Base-by-base conservation (phyloP, 2,888 invertebrate genomes). In the Romanomermis culicivorax region DNA sequence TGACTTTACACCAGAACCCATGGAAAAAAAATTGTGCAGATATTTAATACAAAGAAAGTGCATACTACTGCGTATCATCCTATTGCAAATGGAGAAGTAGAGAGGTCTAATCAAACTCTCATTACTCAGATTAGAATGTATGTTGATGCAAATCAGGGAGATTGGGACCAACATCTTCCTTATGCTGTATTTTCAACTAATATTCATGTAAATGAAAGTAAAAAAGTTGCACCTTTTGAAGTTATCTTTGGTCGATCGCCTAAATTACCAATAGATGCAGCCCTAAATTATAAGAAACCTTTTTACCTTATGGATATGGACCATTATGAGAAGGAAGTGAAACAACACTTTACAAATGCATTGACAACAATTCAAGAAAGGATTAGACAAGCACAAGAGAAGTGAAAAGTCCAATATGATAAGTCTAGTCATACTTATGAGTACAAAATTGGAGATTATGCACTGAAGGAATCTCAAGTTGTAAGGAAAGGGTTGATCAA, bases 151-250 rank as follows among this genome's bases (percentile, higher is more conserved):
- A 42, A 59, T 27, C 64, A 63, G 29, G 30, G 23, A 4, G 54
- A 61, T 29, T 66, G 65, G 65, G 64, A 66, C 55, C 2, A 57
- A 17, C 56, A 56, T 47, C 45, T 65, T 2, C 58, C 56, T 2
- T 56, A 58, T 26, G 56, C 61, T 4, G 51, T 57, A 3, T 61
- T 60, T 55, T 62, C 61, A 2, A 64, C 63, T 51, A 58, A 62
- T 23, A 54, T 58, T 1, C 58, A 56, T 2, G 27, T 51, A 2
- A 58, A 64, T 26, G 30, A 58, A 4, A 54, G 54, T 11, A 63
- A 61, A 7, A 52, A 53, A 0, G 52, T 58, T 42, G 58, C 57
- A 1, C 63, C 62, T 4, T 60, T 59, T 36, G 52, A 25, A 17
- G 43, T 58, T 1, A 47, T 59, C 43, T 52, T 52, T 29, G 58